These are phyloP conservation scores for Smittia aterrima DNA, from an alignment of 2,888 invertebrate genomes.

Conservation along the genomic window DNA sequence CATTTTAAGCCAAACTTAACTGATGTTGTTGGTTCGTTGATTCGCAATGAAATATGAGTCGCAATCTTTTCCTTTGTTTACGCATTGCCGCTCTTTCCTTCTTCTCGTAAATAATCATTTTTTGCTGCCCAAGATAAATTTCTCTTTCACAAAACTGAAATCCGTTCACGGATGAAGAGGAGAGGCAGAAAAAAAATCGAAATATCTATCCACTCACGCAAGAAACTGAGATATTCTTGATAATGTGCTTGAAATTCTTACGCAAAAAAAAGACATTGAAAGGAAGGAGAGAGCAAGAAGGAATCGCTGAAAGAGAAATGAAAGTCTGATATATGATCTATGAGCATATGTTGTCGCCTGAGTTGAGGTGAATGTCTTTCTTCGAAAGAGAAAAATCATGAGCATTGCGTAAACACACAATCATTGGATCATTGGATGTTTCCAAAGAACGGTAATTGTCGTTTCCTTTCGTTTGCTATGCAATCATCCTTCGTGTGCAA, in stretches of 20 bases:
- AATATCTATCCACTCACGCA: neutral
- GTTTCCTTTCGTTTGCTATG: neutral
- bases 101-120: constrained; percentile 20
- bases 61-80: constrained; percentile 12
- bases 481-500: neutral
- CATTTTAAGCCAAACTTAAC: neutral
- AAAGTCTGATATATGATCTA: constrained; percentile 25
- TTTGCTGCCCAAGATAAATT: constrained; percentile 18
- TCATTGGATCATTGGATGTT: too few relatives aligned
- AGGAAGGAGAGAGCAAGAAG: too few relatives aligned
- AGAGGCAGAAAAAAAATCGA: neutral
- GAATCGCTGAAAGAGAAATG: neutral
- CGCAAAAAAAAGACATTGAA: too few relatives aligned
- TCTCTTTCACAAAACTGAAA: constrained; percentile 1
- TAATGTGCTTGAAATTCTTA: too few relatives aligned
- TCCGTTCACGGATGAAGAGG: neutral
- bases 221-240: neutral
- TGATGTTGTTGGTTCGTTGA: neutral
- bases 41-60: constrained; percentile 30
- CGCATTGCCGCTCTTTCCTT: constrained; percentile 8
- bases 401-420: too few relatives aligned
- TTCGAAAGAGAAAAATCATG: too few relatives aligned
- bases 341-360: constrained; percentile 24
- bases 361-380: constrained; percentile 25
- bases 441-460: neutral